Percentiles rank a stretch among this genome's conserved stretches.
Evolutionary conservation across 2,113 vertebrate genomes (phyloP).

Genomic region (Stomatorhinus ivindoensis): DNA sequence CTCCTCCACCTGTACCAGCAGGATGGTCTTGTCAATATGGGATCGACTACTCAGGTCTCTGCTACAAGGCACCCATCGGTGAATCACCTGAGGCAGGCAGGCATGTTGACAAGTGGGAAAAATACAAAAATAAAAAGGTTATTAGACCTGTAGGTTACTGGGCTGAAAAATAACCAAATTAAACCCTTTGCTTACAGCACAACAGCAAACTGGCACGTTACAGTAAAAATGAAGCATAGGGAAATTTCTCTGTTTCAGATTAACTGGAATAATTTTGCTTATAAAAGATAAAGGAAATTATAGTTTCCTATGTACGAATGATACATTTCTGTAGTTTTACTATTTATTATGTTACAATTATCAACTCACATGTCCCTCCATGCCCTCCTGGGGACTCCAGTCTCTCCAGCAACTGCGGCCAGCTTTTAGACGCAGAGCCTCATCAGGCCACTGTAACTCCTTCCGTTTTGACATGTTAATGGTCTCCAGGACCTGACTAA

Average conservation of each 20-base stretch:
- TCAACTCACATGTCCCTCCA: constrained; percentile 94
- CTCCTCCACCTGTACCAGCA: constrained; percentile 98
- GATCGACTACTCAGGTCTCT: constrained; percentile 90
- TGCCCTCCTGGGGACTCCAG: constrained; percentile 95
- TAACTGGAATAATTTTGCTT: neutral
- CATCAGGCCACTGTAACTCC: constrained; percentile 97
- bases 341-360: neutral
- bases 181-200: neutral
- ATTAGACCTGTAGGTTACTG: neutral
- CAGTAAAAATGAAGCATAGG: neutral
- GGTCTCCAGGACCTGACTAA: constrained; percentile 84
- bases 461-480: constrained; percentile 94
- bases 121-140: neutral
- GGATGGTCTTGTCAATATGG: constrained; percentile 97
- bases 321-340: neutral
- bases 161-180: neutral
- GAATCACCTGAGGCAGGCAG: constrained; percentile 78
- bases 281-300: neutral
- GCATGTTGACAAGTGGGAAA: neutral
- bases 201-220: neutral
- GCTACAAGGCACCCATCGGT: constrained; percentile 99
- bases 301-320: neutral
- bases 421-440: constrained; percentile 82
- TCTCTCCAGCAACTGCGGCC: constrained; percentile 96
- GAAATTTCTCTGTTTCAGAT: neutral